Evolutionary conservation across 2,113 vertebrate genomes (phyloP), one percentile per base, ranked within the genome.

Genomic region (human (Homo sapiens)): DNA sequence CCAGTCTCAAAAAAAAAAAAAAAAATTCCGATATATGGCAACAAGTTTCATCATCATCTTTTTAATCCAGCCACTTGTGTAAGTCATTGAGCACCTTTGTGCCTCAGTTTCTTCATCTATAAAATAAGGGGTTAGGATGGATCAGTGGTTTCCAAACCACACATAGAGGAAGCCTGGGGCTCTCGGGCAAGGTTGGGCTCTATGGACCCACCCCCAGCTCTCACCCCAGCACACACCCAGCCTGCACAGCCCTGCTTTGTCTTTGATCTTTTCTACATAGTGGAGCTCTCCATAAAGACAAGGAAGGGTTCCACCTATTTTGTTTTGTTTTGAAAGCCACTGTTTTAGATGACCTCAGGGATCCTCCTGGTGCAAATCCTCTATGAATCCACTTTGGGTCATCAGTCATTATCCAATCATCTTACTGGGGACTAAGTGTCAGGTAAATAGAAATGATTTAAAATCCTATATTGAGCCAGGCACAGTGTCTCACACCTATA

Each of bases 351-450:
- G 85, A 72, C 25, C 23, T 57, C 55, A 80, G 32, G 32, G 16
- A 68, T 96, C 50, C 18, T 90, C 32, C 35, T 35, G 25, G 17
- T 68, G 17, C 11, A 32, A 89, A 55, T 57, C 40, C 27, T 95
- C 86, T 80, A 32, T 14, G n/a, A 97, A 80, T n/a, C 32, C 32
- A 91, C 72, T 52, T 23, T 43, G 48, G 64, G 81, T 78, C 43
- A 86, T 57, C 23, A 43, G 18, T 92, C 52, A 35, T 61, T 94
- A 57, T 50, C 52, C 52, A 78, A 2, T 92, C 38, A 22, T 64
- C 82, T 83, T 40, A 59, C 5, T 68, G 59, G 18, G 43, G n/a
- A 40, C 30, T 35, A 35, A 8, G 17, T 75, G 4, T 59, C 87
- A 76, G 40, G 50, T 68, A 92, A 38, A 90, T 6, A 64, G 55